phyloP scores from a whole-genome alignment of 2,113 vertebrate species.

The Cyphomyrus discorhynchus region DNA sequence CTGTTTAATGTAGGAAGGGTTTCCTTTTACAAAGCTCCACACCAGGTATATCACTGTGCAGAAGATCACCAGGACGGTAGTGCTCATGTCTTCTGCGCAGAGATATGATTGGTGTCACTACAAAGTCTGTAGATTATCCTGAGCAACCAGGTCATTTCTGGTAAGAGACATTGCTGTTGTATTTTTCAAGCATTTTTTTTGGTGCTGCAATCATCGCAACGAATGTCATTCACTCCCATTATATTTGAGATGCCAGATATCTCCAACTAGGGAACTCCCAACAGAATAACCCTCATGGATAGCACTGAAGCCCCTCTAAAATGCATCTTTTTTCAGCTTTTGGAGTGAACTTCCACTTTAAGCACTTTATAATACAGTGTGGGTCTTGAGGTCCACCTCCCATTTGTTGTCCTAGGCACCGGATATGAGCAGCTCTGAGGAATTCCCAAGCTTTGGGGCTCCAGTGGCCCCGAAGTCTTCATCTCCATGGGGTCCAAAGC shows the following conservation, averaged over 20 bases:
- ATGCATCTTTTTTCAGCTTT: background rate
- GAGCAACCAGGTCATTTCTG: background rate
- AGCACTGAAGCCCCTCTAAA: background rate
- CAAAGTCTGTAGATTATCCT: background rate
- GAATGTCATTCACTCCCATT: background rate
- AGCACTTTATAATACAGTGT: background rate
- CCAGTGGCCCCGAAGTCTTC: constrained; percentile 81
- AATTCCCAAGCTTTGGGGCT: constrained; percentile 95
- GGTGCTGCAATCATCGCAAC: background rate
- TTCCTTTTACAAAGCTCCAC: background rate
- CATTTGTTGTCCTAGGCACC: constrained; percentile 67
- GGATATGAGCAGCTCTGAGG: constrained; percentile 97
- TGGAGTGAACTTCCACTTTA: background rate
- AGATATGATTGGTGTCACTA: background rate
- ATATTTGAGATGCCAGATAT: background rate
- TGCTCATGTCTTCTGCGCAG: background rate
- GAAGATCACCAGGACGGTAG: background rate
- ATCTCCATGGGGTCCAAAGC: constrained; percentile 96
- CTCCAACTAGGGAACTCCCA: background rate
- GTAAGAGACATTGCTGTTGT: background rate
- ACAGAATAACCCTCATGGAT: background rate
- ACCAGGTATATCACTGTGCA: background rate
- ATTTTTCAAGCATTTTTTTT: background rate
- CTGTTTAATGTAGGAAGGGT: background rate
- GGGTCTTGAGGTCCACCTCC: background rate